Evolutionary conservation across 1,140 invertebrate species (phyloP).

Genomic region (Gonioctena quinquepunctata): DNA sequence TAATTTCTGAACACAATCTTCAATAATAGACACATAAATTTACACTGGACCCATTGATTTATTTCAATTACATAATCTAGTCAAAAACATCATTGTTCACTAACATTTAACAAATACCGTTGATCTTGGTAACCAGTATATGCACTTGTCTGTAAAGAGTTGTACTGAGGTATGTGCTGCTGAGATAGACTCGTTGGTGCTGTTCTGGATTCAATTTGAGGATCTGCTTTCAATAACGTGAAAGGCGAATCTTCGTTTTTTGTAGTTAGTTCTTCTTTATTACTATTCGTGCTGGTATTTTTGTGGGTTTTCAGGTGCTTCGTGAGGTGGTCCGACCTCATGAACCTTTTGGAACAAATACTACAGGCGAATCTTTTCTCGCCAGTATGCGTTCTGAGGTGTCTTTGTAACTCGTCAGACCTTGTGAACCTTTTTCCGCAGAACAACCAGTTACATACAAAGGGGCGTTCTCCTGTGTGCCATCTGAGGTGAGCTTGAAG

Average conservation of each 20-base stretch:
- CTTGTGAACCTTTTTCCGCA: constrained; percentile 88
- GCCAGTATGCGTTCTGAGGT: constrained; percentile 80
- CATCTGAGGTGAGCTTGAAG: constrained; percentile 84
- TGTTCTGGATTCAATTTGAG: background rate
- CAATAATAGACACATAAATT: background rate
- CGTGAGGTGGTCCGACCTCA: constrained; percentile 81
- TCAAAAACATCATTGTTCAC: background rate
- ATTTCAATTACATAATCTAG: background rate
- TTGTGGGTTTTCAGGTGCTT: constrained; percentile 84
- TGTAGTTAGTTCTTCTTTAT: background rate
- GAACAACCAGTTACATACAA: constrained; percentile 77
- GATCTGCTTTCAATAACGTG: background rate
- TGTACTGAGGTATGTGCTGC: background rate
- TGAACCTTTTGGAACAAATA: constrained; percentile 78
- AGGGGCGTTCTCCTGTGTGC: constrained; percentile 80
- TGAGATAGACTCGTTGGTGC: background rate
- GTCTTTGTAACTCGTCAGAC: constrained; percentile 85
- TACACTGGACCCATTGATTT: constrained; percentile 7
- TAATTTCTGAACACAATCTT: background rate
- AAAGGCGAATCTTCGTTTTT: background rate
- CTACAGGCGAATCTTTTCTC: constrained; percentile 79
- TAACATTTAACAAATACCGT: background rate
- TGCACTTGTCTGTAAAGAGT: background rate
- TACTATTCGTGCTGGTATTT: constrained; percentile 50
- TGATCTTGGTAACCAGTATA: constrained; percentile 3